Conservation (phyloP, 2,888 invertebrate genomes). For the Psococerastis gibbosa region DNA sequence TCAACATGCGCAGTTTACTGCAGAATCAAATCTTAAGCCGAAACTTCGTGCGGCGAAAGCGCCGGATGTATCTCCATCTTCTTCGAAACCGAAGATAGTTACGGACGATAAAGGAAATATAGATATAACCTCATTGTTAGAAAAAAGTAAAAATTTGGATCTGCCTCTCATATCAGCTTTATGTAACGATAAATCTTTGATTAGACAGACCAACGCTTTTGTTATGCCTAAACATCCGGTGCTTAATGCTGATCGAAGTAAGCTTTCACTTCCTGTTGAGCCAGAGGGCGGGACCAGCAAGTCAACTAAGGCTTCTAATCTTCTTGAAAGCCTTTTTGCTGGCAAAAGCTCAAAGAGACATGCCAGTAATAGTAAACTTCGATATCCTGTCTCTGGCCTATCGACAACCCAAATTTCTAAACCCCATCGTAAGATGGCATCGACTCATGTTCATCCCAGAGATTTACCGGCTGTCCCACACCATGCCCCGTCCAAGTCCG, state of each 20-base stretch:
- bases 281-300: constrained; percentile 7
- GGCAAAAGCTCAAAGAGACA: constrained; percentile 19
- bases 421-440: constrained; percentile 34
- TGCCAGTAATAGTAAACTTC: constrained; percentile 29
- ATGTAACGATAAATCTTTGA: constrained; percentile 77
- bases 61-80: constrained; percentile 21
- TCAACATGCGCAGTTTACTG: constrained; percentile 14
- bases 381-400: constrained; percentile 46
- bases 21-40: not conserved
- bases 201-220: constrained; percentile 76
- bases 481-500: not conserved
- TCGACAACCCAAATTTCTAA: constrained; percentile 38
- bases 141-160: constrained; percentile 77
- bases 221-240: constrained; percentile 50
- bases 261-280: not conserved
- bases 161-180: constrained; percentile 81
- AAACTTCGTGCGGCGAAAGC: not conserved
- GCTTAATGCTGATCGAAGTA: constrained; percentile 18
- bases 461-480: constrained; percentile 25
- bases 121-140: constrained; percentile 67
- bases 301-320: constrained; percentile 12
- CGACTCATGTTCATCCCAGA: constrained; percentile 50
- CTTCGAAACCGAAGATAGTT: constrained; percentile 16
- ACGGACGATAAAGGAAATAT: constrained; percentile 21
- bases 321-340: constrained; percentile 2